A percentile compares a stretch with the other conserved stretches of the same genome.
These are phyloP conservation scores for Muraenolepis orangiensis DNA, from an alignment of 2,797 vertebrate species.

Conservation along the genomic window DNA sequence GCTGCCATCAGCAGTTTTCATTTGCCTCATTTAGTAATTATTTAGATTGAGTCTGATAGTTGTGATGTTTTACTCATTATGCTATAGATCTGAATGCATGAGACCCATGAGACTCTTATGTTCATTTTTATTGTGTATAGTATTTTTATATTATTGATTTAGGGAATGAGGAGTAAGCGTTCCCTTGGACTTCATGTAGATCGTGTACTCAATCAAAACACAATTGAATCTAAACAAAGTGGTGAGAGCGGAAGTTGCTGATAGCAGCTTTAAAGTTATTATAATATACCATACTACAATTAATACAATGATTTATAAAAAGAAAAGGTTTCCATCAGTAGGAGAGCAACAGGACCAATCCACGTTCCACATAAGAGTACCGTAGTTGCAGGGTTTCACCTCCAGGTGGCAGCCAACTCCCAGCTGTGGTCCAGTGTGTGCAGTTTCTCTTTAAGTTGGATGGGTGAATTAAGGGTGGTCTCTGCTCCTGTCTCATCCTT, in stretches of 20 bases:
- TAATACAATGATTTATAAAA: background rate
- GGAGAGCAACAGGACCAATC: background rate
- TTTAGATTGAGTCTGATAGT: background rate
- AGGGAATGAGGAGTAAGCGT: no score
- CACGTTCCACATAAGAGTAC: background rate
- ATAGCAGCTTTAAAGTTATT: background rate
- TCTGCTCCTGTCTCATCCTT: constrained; percentile 74
- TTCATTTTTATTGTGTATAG: no score
- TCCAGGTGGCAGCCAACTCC: background rate
- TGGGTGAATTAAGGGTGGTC: constrained; percentile 58
- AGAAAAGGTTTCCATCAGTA: background rate
- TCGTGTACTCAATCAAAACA: no score
- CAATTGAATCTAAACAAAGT: background rate
- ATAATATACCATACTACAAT: no score
- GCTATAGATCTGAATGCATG: background rate
- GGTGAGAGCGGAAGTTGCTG: background rate
- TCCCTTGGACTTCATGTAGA: no score
- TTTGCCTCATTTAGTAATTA: no score
- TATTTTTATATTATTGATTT: no score
- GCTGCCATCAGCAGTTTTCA: background rate
- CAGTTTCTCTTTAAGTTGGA: background rate
- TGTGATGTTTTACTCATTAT: background rate
- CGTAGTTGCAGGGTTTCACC: background rate
- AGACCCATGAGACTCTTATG: no score
- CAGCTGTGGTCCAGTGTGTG: background rate